Base-by-base conservation (phyloP, 2,888 invertebrate genomes). In the Apamea crenata region DNA sequence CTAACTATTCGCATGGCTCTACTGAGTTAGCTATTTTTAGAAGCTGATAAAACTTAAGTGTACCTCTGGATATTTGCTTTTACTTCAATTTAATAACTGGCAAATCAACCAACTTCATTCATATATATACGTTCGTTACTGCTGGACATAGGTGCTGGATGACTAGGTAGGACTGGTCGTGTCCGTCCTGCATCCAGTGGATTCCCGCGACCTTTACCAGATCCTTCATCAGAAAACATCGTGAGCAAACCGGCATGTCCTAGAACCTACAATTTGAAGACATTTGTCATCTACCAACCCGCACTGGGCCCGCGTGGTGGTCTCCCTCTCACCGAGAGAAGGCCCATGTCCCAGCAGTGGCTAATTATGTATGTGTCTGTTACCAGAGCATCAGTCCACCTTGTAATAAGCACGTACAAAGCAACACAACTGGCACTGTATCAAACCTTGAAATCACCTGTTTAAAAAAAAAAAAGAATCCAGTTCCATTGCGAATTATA, bases 401-500 rank as follows among this genome's bases (percentile, higher is more conserved):
- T 63, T 18, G 0, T 53, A 25, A 63, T 16, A 44, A 47, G 18
- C 16, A 59, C 21, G 12, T 18, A 40, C 12, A 50, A 77, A 63
- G 25, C 50, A 50, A 61, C 18, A 29, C 29, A 65, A 36, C 21
- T 25, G 36, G 2, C 47, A 32, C 29, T 53, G 18, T 53, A 81
- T n/a, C 21, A 66, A 59, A 44, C 77, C 53, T 53, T 18, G 44
- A 25, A 75, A 36, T n/a, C 32, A 66, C 16, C 63, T 12, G 18
- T 8, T 29, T 16, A 61, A 29, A 61, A 73, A 29, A 86, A 65
- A 83, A 53, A 53, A 67, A 53, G 2, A 63, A 79, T 84, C 84
- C 68, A 29, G 87, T 84, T 80, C 25, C 36, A 69, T n/a, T 67
- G 70, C 65, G 73, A 87, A 85, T 84, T 65, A 70, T 74, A 84